Base-by-base conservation (phyloP, 2,113 vertebrate genomes). In the Haplochromis vanheusdeni region DNA sequence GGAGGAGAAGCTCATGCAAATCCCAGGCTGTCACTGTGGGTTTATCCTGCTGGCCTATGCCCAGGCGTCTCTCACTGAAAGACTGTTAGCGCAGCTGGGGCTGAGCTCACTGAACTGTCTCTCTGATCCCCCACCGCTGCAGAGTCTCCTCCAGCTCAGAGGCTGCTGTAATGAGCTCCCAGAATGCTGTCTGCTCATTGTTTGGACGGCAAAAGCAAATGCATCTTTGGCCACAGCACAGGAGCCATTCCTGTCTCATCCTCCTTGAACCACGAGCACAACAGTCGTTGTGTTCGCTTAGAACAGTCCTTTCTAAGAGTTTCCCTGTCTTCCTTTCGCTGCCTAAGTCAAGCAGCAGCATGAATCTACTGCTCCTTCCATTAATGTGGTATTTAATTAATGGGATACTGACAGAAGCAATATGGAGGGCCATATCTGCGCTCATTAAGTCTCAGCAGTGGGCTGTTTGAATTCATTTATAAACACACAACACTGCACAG, bases 91-190 rank as follows among this genome's bases (percentile, higher is more conserved):
- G 89, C 80, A 90, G 87, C 86, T 87, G 92, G 89, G 87, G 92
- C 80, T 92, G 92, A 85, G 92, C 88, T 93, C 92, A 94, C 90
- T 93, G 88, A 94, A 93, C 93, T 92, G 94, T 82, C 94, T 94
- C 94, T 86, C 89, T 87, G 92, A 90, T 93, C 91, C 86, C 88
- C 90, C 87, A 86, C 79, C 31, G 4, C 89, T 82, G 81, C 23
- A 86, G 86, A 82, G 26, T 85, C 73, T 93, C 93, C 93, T 92
- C 83, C 83, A 84, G 92, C 93, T 89, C 95, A 80, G 84, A 93
- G 86, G 91, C 85, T 87, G 80, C 92, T 37, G 91, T 97, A 96
- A 96, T 96, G 95, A 96, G 96, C 95, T 96, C 96, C 95, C 95
- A 93, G 90, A 95, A 94, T 95, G 95, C 94, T 86, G 42, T 86